A percentile compares a stretch with the other conserved stretches of the same genome.
Evolutionary conservation across 2,113 vertebrate species (phyloP).

Genomic region (Saguinus imperator): DNA sequence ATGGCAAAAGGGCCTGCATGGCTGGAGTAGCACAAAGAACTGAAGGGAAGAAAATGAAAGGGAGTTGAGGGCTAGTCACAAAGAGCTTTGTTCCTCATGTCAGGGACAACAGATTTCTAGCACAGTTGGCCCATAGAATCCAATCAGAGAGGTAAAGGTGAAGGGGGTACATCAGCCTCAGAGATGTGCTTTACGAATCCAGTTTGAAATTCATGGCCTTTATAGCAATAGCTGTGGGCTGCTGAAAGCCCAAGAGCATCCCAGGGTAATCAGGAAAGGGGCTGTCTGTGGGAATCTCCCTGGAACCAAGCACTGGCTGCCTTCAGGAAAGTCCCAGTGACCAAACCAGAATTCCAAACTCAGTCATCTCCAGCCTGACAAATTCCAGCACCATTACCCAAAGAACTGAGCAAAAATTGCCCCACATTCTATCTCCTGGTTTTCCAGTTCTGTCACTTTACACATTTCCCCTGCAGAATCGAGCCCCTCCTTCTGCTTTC

Average conservation of each 20-base stretch:
- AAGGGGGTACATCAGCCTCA: not conserved
- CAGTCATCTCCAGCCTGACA: not conserved
- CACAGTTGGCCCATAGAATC: not conserved
- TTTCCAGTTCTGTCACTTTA: not conserved
- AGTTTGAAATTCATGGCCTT: not conserved
- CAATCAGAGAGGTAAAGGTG: not conserved
- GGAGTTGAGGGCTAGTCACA: not conserved
- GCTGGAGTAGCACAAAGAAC: not conserved
- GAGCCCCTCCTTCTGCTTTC: not conserved
- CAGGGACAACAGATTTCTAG: not conserved
- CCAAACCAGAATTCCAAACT: not conserved
- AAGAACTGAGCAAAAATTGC: not conserved
- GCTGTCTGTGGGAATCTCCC: not conserved
- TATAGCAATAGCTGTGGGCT: not conserved
- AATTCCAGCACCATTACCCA: not conserved
- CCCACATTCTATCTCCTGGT: fast-evolving
- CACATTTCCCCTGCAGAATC: fast-evolving
- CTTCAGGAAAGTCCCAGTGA: not conserved
- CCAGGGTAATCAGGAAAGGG: not conserved
- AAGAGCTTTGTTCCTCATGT: not conserved
- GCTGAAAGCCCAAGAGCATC: not conserved
- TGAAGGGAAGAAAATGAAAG: not conserved
- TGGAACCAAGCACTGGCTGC: not conserved
- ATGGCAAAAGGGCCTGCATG: not conserved
- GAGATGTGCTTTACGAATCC: not conserved